A percentile compares a stretch with the other conserved stretches of the same genome.
These are phyloP conservation scores for Ariolimax columbianus DNA, from an alignment of 2,888 invertebrate genomes.

Conservation along the genomic window DNA sequence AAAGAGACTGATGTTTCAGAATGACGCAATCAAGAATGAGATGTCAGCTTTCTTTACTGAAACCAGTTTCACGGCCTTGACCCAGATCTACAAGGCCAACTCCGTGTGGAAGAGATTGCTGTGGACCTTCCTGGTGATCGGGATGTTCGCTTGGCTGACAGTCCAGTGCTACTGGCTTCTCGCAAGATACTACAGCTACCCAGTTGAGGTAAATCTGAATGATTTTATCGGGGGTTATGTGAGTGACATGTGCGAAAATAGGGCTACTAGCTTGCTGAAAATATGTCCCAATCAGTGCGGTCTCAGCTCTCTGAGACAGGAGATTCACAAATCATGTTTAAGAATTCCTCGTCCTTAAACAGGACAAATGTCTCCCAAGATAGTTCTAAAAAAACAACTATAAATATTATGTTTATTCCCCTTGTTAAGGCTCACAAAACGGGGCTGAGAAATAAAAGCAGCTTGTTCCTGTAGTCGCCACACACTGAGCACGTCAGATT, in stretches of 20 bases:
- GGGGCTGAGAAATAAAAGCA: no score
- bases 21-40: slow-evolving; percentile 52
- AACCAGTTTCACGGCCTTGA: slow-evolving; percentile 70
- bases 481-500: no score
- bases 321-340: no score
- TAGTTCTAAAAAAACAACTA: no score
- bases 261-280: no score
- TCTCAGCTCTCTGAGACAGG: no score
- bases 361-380: no score
- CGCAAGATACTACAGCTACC: slow-evolving; percentile 59
- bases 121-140: slow-evolving; percentile 63
- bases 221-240: neutral
- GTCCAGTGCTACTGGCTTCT: slow-evolving; percentile 60
- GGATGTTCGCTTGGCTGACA: slow-evolving; percentile 61
- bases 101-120: slow-evolving; percentile 59
- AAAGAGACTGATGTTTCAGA: slow-evolving; percentile 12
- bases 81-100: slow-evolving; percentile 64
- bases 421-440: no score
- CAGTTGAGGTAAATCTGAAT: slow-evolving; percentile 57
- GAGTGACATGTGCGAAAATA: neutral
- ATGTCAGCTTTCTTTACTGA: slow-evolving; percentile 59
- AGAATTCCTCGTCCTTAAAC: no score
- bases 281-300: no score
- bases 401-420: no score
- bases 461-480: no score